A percentile compares a stretch with the other conserved stretches of the same genome.
phyloP scores from a whole-genome alignment of 2,888 invertebrate species.

The Mesoligia furuncula region DNA sequence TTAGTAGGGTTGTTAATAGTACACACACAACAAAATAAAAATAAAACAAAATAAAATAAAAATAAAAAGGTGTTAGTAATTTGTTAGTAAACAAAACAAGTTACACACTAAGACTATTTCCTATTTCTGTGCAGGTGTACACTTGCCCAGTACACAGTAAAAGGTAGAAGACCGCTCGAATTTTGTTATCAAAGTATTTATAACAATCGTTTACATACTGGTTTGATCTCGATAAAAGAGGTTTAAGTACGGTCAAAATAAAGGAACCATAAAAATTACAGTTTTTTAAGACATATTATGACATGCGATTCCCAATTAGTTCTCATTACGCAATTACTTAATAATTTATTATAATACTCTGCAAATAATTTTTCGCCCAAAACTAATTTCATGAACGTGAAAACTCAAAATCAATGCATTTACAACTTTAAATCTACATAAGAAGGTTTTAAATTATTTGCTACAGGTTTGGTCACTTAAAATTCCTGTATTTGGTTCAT shows the following conservation, averaged over 20 bases:
- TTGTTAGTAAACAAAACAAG: too few species aligned
- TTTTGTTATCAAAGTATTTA: conserved; percentile 19
- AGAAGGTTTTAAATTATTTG: conserved; percentile 6
- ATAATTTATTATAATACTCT: conserved; percentile 34
- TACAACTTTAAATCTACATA: not conserved
- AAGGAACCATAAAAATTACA: not conserved
- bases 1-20: too few species aligned
- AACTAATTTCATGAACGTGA: conserved; percentile 20
- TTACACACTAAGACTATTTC: too few species aligned
- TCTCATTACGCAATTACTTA: conserved; percentile 55
- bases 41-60: too few species aligned
- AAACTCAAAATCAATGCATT: not conserved
- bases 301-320: conserved; percentile 36
- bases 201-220: conserved; percentile 21
- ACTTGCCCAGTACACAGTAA: too few species aligned
- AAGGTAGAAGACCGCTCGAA: too few species aligned
- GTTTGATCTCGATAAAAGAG: conserved; percentile 20
- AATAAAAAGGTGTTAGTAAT: too few species aligned
- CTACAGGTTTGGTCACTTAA: not conserved
- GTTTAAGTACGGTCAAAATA: not conserved
- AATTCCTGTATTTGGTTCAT: conserved; percentile 19
- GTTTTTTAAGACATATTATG: not conserved
- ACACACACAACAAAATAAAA: too few species aligned
- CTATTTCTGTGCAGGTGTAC: too few species aligned
- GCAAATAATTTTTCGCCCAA: conserved; percentile 20